Evolutionary conservation across 2,888 invertebrate species (phyloP).

Genomic region (Prosapia bicincta): DNA sequence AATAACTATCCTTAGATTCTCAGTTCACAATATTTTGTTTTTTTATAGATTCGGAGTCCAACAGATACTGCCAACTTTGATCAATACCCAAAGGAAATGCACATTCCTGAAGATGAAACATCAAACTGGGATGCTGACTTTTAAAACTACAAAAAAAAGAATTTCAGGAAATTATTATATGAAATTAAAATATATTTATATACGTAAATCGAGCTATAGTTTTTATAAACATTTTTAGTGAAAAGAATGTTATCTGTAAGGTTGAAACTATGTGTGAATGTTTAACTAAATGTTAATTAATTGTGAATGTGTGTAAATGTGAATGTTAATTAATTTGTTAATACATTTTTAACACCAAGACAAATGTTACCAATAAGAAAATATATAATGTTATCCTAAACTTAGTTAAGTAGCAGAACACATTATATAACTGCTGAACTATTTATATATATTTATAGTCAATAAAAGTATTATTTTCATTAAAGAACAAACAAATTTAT

Average conservation of each 20-base stretch:
- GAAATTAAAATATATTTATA: not conserved
- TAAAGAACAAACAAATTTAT: not conserved
- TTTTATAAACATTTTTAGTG: not conserved
- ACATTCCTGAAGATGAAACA: slow-evolving; percentile 63
- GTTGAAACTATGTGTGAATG: not conserved
- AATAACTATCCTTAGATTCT: too few relatives aligned
- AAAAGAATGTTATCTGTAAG: not conserved
- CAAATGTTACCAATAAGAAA: not conserved
- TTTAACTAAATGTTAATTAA: not conserved
- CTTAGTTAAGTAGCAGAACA: too few relatives aligned
- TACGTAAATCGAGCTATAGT: not conserved
- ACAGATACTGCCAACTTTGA: slow-evolving; percentile 68
- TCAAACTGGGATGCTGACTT: slow-evolving; percentile 71
- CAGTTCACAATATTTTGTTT: not conserved
- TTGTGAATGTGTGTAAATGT: too few relatives aligned
- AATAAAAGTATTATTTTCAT: not conserved
- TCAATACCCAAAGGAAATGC: slow-evolving; percentile 59
- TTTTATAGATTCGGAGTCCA: slow-evolving; percentile 54
- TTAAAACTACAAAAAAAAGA: slow-evolving; percentile 41
- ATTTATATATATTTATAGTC: not conserved
- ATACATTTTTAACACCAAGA: not conserved
- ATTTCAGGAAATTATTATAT: not conserved
- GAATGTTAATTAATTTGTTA: too few relatives aligned
- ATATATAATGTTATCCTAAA: too few relatives aligned
- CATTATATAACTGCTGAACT: too few relatives aligned